phyloP scores from a whole-genome alignment of 2,888 invertebrate species.

The Dexiosoma caninum region DNA sequence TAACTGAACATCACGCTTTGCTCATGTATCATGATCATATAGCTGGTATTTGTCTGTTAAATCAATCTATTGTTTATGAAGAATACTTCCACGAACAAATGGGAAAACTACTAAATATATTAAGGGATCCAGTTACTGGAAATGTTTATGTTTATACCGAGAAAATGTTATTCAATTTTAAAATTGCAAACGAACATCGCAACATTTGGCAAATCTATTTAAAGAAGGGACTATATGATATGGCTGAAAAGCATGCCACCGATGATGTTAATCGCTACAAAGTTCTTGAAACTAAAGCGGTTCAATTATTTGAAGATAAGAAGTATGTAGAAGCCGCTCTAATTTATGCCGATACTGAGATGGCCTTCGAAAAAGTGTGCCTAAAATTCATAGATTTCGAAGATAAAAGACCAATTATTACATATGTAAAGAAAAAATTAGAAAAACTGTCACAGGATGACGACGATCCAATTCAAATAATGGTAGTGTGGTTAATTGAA shows the following conservation, averaged over 20 bases:
- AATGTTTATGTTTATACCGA: conserved; percentile 93
- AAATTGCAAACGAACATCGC: conserved; percentile 89
- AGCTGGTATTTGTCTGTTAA: conserved; percentile 89
- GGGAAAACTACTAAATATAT: conserved; percentile 88
- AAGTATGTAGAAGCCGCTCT: conserved; percentile 90
- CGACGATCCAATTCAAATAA: conserved; percentile 93
- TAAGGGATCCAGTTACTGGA: conserved; percentile 87
- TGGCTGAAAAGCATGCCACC: conserved; percentile 90
- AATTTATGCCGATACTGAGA: conserved; percentile 92
- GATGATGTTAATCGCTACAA: conserved; percentile 90
- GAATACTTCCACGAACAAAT: conserved; percentile 89
- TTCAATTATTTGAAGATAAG: conserved; percentile 87
- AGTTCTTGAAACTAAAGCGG: conserved; percentile 92
- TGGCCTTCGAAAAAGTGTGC: conserved; percentile 96
- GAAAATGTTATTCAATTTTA: conserved; percentile 90
- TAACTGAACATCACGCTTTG: conserved; percentile 94
- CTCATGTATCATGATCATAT: conserved; percentile 90
- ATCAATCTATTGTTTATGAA: conserved; percentile 91
- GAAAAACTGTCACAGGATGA: conserved; percentile 80
- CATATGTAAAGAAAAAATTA: conserved; percentile 90
- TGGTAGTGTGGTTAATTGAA: conserved; percentile 97
- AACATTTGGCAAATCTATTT: conserved; percentile 94
- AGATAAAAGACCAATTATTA: conserved; percentile 90
- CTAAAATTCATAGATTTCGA: conserved; percentile 87
- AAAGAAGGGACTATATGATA: conserved; percentile 89